Evolutionary conservation across 2,113 vertebrate genomes (phyloP), one percentile per base, ranked within the genome.

Genomic region (Gyps fulvus): DNA sequence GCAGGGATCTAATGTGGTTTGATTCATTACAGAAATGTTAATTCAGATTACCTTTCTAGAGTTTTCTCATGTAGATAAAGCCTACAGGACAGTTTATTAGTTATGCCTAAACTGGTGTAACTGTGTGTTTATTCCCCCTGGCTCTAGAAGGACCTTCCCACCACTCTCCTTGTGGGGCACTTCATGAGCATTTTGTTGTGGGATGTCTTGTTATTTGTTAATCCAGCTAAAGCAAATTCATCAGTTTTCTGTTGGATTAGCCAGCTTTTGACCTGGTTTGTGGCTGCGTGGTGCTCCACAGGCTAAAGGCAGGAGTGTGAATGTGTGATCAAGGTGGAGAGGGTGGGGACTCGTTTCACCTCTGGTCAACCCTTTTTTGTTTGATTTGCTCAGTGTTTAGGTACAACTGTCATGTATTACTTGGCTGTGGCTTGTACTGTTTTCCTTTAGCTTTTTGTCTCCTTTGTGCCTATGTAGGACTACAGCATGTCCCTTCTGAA

Each of bases 21-120:
- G 29, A 96, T 94, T 97, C 70, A 92, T 96, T 93, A 94, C 55
- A 38, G 82, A 89, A 91, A 88, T 79, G 82, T 77, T 95, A 94
- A 77, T 93, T 96, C 95, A 96, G 90, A 97, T 97, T 96, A 80
- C 71, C 22, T 77, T 90, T 86, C 62, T 38, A 32, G 36, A 94
- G 58, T 90, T 91, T 87, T 65, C 57, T 82, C 32, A 15, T 84
- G 69, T 52, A 93, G 49, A 49, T 88, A 73, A 76, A 82, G 78
- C 43, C 54, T 96, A 42, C 74, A 95, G 79, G 40, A 63, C 43
- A 70, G 34, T 58, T 88, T 57, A 69, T 89, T 82, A 79, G 73
- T 76, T 83, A 61, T 63, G 45, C 40, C 62, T 65, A 58, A 93
- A 69, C 43, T 65, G 49, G 3, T 88, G 15, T 79, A 50, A 29